Evolutionary conservation across 35 echinoderm and acorn worm species (phyloP), one percentile per base, ranked within the genome.

Genomic region (Ophiothrix spiculata): DNA sequence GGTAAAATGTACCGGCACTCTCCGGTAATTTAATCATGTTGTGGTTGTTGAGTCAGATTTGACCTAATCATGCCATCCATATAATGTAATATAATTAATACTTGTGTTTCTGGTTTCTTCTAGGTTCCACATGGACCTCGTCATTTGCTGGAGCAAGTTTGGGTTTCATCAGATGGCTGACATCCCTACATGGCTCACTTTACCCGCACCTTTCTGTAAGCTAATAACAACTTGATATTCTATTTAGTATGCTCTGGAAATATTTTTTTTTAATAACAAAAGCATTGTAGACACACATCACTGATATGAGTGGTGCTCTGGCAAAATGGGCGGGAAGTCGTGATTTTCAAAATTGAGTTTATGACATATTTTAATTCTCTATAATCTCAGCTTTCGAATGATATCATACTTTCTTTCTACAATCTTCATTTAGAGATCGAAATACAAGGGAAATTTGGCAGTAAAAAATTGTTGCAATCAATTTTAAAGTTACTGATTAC

Each of bases 191-290:
- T 83, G 96, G 96, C 0, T 99, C 96, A n/a, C 89, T 99, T 25
- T 99, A 94, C 83, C 96, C 96, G 34, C 96, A 99, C 78, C 77
- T 94, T 41, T 84, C 87, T 56, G 96, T 99, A 92, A 91, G 88
- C 39, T 28, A n/a, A n/a, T n/a, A n/a, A n/a, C n/a, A n/a, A 84
- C 75, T 2, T 77, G 36, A 77, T 75, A 84, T 4, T 84, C 25
- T 15, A 34, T 11, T 81, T 8, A 13, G 14, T 84, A 25, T 45
- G 28, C 21, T 31, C 60, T 69, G 21, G 23, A 69, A 6, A 69
- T 25, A 64, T 64, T 69, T 69, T 31, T 13, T 1, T 25, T 4
- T n/a, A n/a, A 31, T 69, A 25, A 25, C 60, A 69, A n/a, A n/a
- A n/a, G n/a, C n/a, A n/a, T n/a, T n/a, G n/a, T n/a, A n/a, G n/a